phyloP scores from a whole-genome alignment of 2,888 invertebrate genomes.

The Pristionchus japonicus region DNA sequence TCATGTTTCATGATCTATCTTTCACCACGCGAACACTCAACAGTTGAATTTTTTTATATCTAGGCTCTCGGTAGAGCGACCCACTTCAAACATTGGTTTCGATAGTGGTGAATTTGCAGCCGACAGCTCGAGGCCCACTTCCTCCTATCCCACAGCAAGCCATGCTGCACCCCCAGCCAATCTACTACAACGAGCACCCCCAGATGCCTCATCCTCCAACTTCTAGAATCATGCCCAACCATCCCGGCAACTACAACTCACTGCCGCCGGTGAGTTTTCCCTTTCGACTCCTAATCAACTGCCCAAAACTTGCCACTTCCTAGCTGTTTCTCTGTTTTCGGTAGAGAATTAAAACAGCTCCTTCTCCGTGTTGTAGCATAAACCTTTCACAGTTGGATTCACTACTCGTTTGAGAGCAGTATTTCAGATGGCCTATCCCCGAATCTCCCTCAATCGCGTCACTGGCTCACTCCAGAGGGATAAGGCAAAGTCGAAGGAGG shows the following conservation, averaged over 20 bases:
- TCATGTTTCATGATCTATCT: too few species aligned
- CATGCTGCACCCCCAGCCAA: not conserved
- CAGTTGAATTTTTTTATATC: too few species aligned
- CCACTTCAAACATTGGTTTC: not conserved
- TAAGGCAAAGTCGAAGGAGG: not conserved
- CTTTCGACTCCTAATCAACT: too few species aligned
- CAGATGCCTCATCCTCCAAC: not conserved
- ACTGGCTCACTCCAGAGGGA: not conserved
- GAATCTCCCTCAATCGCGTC: conserved; percentile 9
- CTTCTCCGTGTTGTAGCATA: too few species aligned
- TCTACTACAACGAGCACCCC: conserved; percentile 13
- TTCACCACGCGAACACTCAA: not conserved
- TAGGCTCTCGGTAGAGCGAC: not conserved
- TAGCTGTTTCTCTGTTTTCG: too few species aligned
- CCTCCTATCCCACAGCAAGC: conserved; percentile 17
- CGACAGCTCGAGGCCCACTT: not conserved
- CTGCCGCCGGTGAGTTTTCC: not conserved
- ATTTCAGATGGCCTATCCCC: conserved; percentile 33
- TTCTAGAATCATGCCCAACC: not conserved
- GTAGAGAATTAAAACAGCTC: too few species aligned
- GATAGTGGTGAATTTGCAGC: not conserved
- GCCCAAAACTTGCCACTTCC: too few species aligned
- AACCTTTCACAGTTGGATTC: too few species aligned
- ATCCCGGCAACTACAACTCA: conserved; percentile 32
- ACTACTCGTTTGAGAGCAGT: too few species aligned